Evolutionary conservation across 2,888 invertebrate species (phyloP).

Genomic region (Drosophila setosimentum): DNA sequence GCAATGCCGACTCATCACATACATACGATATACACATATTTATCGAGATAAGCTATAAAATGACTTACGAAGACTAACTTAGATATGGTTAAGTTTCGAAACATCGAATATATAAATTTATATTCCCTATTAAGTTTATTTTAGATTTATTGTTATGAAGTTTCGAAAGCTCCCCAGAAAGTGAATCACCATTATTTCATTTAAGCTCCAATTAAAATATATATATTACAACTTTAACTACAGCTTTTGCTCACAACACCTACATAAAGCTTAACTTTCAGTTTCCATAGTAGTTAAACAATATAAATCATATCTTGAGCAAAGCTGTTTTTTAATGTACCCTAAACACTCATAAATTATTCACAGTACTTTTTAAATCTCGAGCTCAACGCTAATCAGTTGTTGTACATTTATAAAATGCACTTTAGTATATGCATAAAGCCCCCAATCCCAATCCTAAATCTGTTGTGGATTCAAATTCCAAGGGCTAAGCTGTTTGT

Average conservation of each 20-base stretch:
- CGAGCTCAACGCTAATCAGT: constrained; percentile 68
- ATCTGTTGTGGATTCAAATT: constrained; percentile 24
- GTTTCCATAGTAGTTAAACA: constrained; percentile 25
- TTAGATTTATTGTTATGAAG: neutral
- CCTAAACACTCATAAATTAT: constrained; percentile 65
- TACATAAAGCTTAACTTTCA: constrained; percentile 36
- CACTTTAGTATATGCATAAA: constrained; percentile 47
- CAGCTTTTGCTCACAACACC: constrained; percentile 13
- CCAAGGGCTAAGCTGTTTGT: constrained; percentile 52
- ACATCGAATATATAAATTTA: neutral
- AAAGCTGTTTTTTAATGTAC: constrained; percentile 15
- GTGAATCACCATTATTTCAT: neutral
- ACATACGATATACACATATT: neutral
- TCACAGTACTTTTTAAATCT: constrained; percentile 52
- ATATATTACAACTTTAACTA: constrained; percentile 12
- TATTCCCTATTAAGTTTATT: neutral
- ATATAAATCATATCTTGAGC: neutral
- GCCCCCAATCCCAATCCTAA: constrained; percentile 8
- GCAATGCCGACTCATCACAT: neutral
- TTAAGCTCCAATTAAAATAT: constrained; percentile 19
- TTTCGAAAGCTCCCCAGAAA: neutral
- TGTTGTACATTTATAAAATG: constrained; percentile 64
- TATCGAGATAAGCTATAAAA: neutral
- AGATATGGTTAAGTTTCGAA: neutral
- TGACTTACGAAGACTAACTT: neutral